Conservation (phyloP, 2,888 invertebrate species). For the Philereme vetulata region DNA sequence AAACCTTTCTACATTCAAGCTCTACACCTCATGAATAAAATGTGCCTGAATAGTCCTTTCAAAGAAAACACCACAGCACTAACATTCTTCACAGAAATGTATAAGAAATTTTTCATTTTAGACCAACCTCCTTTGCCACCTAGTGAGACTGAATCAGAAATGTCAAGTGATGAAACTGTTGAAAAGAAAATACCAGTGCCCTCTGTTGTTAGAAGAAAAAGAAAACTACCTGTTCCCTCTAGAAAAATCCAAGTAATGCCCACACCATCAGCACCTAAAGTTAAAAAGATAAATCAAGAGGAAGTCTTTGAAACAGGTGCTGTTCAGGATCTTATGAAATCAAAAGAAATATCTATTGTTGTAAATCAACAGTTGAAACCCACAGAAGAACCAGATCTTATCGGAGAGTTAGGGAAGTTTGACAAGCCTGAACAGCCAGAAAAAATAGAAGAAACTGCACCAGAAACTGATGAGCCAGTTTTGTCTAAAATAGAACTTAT, state of each 20-base stretch:
- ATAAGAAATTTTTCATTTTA: constrained; percentile 54
- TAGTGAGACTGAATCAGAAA: constrained; percentile 74
- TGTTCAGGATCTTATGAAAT: constrained; percentile 51
- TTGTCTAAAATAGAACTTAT: constrained; percentile 87
- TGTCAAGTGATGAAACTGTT: constrained; percentile 71
- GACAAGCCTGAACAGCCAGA: constrained; percentile 54
- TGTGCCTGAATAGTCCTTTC: constrained; percentile 95
- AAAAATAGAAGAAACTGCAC: constrained; percentile 40
- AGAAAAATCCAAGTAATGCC: constrained; percentile 55
- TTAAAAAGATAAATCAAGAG: constrained; percentile 61
- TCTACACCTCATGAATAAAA: constrained; percentile 97
- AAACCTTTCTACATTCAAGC: constrained; percentile 93
- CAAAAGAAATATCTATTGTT: constrained; percentile 73
- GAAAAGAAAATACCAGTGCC: constrained; percentile 47
- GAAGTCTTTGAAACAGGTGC: constrained; percentile 73
- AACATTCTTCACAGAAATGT: constrained; percentile 64
- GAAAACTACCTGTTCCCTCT: constrained; percentile 62
- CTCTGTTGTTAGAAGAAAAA: constrained; percentile 63
- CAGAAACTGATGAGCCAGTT: constrained; percentile 60
- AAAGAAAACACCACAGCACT: constrained; percentile 67
- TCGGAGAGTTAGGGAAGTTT: constrained; percentile 74
- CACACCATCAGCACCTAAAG: constrained; percentile 54
- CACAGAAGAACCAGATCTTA: constrained; percentile 61
- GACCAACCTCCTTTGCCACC: constrained; percentile 53
- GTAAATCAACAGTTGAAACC: constrained; percentile 68